Evolutionary conservation across 2,797 vertebrate species (phyloP).

Genomic region (Pseudochromis fuscus): DNA sequence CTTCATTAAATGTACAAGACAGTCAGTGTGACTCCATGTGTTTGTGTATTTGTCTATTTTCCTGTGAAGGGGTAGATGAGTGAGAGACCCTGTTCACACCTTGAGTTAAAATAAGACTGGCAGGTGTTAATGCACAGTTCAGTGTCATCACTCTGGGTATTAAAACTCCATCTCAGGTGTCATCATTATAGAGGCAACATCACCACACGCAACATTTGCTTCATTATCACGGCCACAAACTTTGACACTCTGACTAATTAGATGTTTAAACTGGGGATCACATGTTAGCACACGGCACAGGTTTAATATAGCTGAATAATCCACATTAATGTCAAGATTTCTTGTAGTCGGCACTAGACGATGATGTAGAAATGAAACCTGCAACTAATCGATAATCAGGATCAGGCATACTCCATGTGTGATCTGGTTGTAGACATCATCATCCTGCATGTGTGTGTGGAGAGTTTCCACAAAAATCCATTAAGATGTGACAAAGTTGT

Average conservation of each 20-base stretch:
- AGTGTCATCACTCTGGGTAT: slow-evolving; percentile 1
- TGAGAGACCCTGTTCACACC: neutral
- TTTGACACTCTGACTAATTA: neutral
- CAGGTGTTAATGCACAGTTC: slow-evolving; percentile 20
- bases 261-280: neutral
- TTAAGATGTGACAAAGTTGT: too few species aligned
- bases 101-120: slow-evolving; percentile 19
- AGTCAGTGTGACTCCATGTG: neutral
- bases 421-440: too few species aligned
- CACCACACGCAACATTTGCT: neutral
- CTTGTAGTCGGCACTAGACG: too few species aligned
- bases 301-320: neutral
- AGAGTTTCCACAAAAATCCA: too few species aligned
- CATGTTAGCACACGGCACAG: neutral
- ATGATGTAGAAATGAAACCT: too few species aligned
- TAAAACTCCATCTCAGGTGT: slow-evolving; percentile 16
- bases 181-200: neutral
- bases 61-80: too few species aligned
- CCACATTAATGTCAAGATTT: too few species aligned
- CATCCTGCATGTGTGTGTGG: too few species aligned
- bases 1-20: too few species aligned
- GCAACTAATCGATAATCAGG: too few species aligned
- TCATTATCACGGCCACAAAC: slow-evolving; percentile 9
- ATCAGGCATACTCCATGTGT: too few species aligned
- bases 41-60: neutral